Base-by-base conservation (phyloP, 2,797 vertebrate genomes). In the Chaunax sp. region DNA sequence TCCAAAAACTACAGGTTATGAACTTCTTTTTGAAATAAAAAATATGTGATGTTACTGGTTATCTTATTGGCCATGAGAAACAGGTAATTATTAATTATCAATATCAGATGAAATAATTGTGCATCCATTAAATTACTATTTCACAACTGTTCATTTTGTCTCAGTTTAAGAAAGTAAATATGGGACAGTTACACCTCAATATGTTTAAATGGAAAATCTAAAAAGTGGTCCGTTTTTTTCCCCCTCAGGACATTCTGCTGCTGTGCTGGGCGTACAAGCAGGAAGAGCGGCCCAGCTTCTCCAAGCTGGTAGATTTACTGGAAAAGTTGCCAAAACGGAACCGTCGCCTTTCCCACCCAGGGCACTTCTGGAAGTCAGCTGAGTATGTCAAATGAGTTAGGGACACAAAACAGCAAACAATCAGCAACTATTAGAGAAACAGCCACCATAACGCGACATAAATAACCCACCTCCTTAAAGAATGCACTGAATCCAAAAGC, bases 331-430 rank as follows among this genome's bases (percentile, higher is more conserved):
- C 98, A 90, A 99, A 99, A 94, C 94, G 97, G 88, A 99, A 99
- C 90, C 97, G 98, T 26, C 98, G 98, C 88, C 98, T 99, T 78
- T 99, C 98, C 77, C 98, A 99, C 89, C 98, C 98, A 0, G 97
- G 98, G 28, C 98, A 99, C 94, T 99, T 99, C 95, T 99, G 98
- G 98, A 99, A 99, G 93, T 99, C 98, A 81, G 98, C 98, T 87
- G 98, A 99, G 97, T 99, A 93, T 94, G 98, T 96, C 75, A 94
- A 94, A 94, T 95, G 90, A 95, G 87, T 84, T 89, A 81, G 85
- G 75, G 83, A 87, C 78, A 82, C 81, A 84, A 88, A 88, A 89
- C 71, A 78, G 80, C 72, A 85, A 83, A 86, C 77, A 80, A 59
- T 87, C 81, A 77, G 66, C 82, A 70, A 74, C 62, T 69, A 62